A percentile compares a stretch with the other conserved stretches of the same genome.
Conservation (phyloP, 2,113 vertebrate species). For the Ia io region DNA sequence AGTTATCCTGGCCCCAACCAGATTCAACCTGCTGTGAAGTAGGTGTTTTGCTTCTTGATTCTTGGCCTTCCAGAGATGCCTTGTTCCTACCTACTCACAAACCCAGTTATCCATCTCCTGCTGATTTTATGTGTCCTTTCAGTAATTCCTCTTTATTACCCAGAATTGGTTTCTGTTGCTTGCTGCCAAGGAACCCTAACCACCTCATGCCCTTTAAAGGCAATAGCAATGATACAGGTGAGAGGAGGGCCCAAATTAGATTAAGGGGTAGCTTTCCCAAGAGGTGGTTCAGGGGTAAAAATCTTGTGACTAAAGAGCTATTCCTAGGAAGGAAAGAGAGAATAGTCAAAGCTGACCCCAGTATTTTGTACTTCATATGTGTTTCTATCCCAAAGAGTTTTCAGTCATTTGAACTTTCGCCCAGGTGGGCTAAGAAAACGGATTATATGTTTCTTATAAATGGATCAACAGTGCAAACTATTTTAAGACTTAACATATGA, state of each 20-base stretch:
- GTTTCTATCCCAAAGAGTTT: neutral
- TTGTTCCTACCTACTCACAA: neutral
- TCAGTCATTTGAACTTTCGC: neutral
- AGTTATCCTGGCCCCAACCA: neutral
- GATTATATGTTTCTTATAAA: constrained; percentile 48
- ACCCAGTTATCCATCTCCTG: neutral
- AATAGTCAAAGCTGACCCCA: neutral
- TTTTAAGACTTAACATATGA: constrained; percentile 74
- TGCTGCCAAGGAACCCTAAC: neutral
- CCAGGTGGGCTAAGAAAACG: constrained; percentile 38
- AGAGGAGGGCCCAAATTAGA: neutral
- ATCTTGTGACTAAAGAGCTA: neutral
- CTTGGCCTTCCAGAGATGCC: neutral
- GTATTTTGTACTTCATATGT: neutral
- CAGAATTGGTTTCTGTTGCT: constrained; percentile 11
- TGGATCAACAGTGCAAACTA: constrained; percentile 45
- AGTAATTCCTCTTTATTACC: neutral
- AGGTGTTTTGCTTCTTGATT: neutral
- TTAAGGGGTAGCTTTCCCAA: neutral
- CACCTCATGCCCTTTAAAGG: neutral
- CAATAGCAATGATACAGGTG: neutral
- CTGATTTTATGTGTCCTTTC: neutral
- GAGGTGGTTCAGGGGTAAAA: neutral
- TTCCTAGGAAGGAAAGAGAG: constrained; percentile 3
- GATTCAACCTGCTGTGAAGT: neutral